Conservation (phyloP, 2,797 vertebrate genomes). For the Labeo calbasu region DNA sequence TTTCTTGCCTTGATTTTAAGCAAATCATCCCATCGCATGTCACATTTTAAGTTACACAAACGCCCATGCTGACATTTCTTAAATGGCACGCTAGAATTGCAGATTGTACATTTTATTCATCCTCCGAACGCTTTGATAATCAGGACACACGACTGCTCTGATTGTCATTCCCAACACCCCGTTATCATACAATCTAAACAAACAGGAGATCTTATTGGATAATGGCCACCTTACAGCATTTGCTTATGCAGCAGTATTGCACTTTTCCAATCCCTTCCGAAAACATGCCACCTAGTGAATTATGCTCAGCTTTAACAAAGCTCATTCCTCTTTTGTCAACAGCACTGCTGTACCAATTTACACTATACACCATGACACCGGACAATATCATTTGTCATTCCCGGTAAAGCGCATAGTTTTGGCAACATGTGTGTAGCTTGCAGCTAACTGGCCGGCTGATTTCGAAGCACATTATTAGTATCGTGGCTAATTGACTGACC, state of each 20-base stretch:
- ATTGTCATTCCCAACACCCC: conserved; percentile 36
- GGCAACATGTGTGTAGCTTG: conserved; percentile 35
- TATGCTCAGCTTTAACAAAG: conserved; percentile 75
- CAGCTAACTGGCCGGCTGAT: conserved; percentile 28
- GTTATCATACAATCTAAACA: conserved; percentile 49
- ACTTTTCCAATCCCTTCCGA: conserved; percentile 67
- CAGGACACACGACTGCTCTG: conserved; percentile 11
- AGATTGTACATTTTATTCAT: not conserved
- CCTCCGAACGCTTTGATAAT: conserved; percentile 61
- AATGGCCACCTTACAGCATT: conserved; percentile 71
- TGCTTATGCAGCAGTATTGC: conserved; percentile 77
- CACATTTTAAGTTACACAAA: conserved; percentile 11
- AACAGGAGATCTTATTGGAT: conserved; percentile 52
- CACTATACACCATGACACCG: conserved; percentile 10
- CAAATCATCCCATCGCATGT: not conserved
- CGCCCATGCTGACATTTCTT: conserved; percentile 8
- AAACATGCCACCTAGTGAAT: conserved; percentile 75
- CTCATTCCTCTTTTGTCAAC: conserved; percentile 76
- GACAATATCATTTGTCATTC: conserved; percentile 62
- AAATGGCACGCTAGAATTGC: conserved; percentile 11
- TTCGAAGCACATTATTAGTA: conserved; percentile 43
- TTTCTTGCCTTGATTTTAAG: not conserved
- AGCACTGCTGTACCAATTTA: conserved; percentile 77
- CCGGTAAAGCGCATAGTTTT: conserved; percentile 22
- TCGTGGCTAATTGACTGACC: conserved; percentile 34